Base-by-base conservation (phyloP, 2,113 vertebrate genomes). In the Propithecus coquereli region DNA sequence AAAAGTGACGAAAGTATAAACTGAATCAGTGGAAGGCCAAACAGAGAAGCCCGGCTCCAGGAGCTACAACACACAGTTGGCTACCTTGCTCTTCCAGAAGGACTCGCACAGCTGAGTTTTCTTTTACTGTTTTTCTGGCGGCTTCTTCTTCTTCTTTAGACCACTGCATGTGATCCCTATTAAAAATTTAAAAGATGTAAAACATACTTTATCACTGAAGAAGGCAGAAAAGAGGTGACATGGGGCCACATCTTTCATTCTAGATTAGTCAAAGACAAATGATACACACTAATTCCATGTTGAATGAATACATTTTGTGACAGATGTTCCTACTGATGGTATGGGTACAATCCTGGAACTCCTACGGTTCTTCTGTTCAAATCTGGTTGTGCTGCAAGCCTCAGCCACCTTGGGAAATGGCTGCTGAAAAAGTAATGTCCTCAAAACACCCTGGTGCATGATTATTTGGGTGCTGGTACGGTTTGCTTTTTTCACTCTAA, bases 91-190 rank as follows among this genome's bases (percentile, higher is more conserved):
- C 99, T 94, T 98, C 98, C 23, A 90, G 61, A 3, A 98, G 97
- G 94, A 99, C 98, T 98, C 94, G 98, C 45, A 98, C 96, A 81
- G 96, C 90, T 18, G 99, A 99, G 95, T 99, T 99, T 98, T 99
- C 98, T 89, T 98, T 95, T 13, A 97, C 98, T 96, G 97, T 99
- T 98, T 98, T 97, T 73, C 96, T 98, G 59, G 99, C 99, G 57
- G 87, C 97, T 97, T 98, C 98, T 97, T 97, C 98, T 40, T 99
- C 99, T 97, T 99, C 99, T 81, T 99, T 98, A 84, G 99, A 99
- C 99, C 99, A 99, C 54, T 99, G 98, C 86, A 99, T 98, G 96
- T 99, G 99, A 98, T 99, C 99, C 99, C 99, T 99, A 82, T n/a
- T 95, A 61, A 14, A 97, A 74, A 95, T 91, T 80, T 83, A 94